Evolutionary conservation across 2,113 vertebrate genomes (phyloP), one percentile per base, ranked within the genome.

Genomic region (Phocoena sinus): DNA sequence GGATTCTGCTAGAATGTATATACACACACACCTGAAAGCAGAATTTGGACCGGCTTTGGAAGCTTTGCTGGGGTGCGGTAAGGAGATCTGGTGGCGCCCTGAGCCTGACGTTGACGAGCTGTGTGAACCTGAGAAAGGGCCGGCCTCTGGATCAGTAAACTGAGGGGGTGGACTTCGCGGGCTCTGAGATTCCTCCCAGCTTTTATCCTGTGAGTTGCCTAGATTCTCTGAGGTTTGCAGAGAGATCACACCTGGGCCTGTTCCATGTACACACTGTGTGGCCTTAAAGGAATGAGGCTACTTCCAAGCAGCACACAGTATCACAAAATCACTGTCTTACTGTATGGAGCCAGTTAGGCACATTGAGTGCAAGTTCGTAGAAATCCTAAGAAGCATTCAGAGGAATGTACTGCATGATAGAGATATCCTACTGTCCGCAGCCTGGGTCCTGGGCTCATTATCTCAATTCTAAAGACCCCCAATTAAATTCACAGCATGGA

Each of bases 91-190:
- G 70, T 21, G 38, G 38, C 1, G 2, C 13, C 60, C 36, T 0
- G 3, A n/a, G 8, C 56, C 56, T 0, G 3, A 28, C 67, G 11
- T n/a, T 68, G 28, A 47, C 0, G 4, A 71, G 71, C 44, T 17
- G 5, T 20, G 12, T 12, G 82, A 58, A 17, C 15, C 28, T 1
- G 58, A 73, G 71, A 41, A 36, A 4, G 20, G 47, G 15, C 41
- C 1, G 6, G 36, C 63, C 81, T n/a, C 74, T 80, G 36, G 7
- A 31, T 3, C 4, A 26, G 41, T 25, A 15, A 14, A 20, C 17
- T 0, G 63, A 58, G 15, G 26, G 70, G 10, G 28, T 31, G 38
- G 23, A 47, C 41, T 56, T 17, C 1, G 21, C 12, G 26, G 44
- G 25, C 36, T n/a, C 50, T 53, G 20, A 18, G 85, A 7, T 4